Percentiles rank a stretch among this genome's conserved stretches.
These are phyloP conservation scores for Mythimna vitellina DNA, from an alignment of 2,888 invertebrate genomes.

Conservation along the genomic window DNA sequence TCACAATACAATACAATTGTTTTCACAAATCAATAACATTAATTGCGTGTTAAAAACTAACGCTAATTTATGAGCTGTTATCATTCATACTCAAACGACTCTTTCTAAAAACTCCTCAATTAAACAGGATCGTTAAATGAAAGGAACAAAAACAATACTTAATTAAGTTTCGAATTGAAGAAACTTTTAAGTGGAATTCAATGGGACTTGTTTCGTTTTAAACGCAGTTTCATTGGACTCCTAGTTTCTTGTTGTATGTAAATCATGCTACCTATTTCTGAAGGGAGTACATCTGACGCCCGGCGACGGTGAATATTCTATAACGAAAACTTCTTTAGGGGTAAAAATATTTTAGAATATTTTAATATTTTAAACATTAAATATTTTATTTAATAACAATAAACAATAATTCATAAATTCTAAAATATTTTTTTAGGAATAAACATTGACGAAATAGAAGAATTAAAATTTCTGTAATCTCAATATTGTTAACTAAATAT, in stretches of 20 bases:
- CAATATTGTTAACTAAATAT: neutral
- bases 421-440: too few species aligned
- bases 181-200: constrained; percentile 73
- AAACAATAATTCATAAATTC: too few species aligned
- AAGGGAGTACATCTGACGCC: constrained; percentile 25
- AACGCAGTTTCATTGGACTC: constrained; percentile 54
- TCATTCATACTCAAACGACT: constrained; percentile 38
- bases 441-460: too few species aligned
- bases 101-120: constrained; percentile 80
- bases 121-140: constrained; percentile 79
- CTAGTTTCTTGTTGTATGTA: constrained; percentile 52
- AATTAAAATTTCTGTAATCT: neutral
- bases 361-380: too few species aligned
- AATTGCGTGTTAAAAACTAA: too few species aligned
- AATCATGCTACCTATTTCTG: constrained; percentile 43
- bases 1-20: neutral
- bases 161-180: constrained; percentile 79
- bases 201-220: constrained; percentile 69
- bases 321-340: neutral
- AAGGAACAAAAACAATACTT: constrained; percentile 84
- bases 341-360: neutral
- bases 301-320: neutral
- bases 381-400: too few species aligned
- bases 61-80: too few species aligned
- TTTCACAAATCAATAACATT: too few species aligned